Conservation (phyloP, 2,888 invertebrate species). For the Dasypogon diadema region DNA sequence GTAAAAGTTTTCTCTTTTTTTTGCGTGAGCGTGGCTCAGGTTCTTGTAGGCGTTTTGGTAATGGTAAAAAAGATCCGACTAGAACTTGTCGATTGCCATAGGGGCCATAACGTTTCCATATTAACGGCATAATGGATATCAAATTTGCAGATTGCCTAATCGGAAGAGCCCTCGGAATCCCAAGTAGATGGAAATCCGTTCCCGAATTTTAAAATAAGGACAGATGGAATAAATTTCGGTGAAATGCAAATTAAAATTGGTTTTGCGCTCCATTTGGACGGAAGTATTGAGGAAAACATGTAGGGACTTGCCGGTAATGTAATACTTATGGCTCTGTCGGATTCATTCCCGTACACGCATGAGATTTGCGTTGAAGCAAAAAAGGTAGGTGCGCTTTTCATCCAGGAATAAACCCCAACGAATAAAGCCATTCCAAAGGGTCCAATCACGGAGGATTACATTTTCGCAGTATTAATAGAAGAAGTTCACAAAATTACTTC, state of each 20-base stretch:
- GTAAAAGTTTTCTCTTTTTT: constrained; percentile 7
- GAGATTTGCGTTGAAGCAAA: no score
- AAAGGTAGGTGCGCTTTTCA: no score
- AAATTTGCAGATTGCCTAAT: constrained; percentile 41
- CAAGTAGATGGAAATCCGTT: constrained; percentile 34
- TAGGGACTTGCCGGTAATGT: neutral
- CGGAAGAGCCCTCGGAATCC: constrained; percentile 7
- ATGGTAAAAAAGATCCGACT: neutral
- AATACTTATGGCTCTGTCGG: no score
- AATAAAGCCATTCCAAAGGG: no score
- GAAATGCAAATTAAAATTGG: constrained; percentile 35
- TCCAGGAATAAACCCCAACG: no score
- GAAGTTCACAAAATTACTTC: no score
- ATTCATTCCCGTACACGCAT: no score
- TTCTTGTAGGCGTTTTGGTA: no score
- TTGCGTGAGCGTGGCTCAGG: neutral
- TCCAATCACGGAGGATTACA: no score
- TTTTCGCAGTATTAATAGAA: no score
- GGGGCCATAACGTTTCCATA: neutral
- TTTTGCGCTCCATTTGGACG: neutral
- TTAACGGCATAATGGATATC: constrained; percentile 45
- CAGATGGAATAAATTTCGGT: neutral
- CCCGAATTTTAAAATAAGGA: constrained; percentile 9
- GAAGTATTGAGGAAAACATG: neutral
- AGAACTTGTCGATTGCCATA: neutral